Percentiles rank a stretch among this genome's conserved stretches.
Conservation (phyloP, 2,888 invertebrate genomes). For the Ennomos quercinarius region DNA sequence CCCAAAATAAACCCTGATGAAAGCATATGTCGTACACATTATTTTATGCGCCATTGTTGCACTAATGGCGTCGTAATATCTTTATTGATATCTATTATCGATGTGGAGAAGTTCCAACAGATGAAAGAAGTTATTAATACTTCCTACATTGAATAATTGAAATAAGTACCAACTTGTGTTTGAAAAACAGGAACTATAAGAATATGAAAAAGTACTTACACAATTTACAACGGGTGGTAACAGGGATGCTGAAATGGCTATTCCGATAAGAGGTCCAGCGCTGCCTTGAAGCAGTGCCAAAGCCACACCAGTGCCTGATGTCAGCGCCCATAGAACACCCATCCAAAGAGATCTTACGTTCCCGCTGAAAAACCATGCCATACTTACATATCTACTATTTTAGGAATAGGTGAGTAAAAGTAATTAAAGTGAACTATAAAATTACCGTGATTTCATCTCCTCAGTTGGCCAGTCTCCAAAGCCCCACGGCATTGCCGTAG, state of each 20-base stretch:
- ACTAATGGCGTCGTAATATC: conserved; percentile 15
- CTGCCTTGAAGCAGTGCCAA: conserved; percentile 94
- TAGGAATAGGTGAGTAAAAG: neutral
- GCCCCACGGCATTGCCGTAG: conserved; percentile 91
- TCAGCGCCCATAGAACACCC: conserved; percentile 90
- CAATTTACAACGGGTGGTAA: conserved; percentile 95
- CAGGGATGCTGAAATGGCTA: conserved; percentile 95
- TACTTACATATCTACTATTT: neutral
- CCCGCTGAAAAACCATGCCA: conserved; percentile 78
- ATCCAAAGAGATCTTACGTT: conserved; percentile 90
- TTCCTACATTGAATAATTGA: no score
- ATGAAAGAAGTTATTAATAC: no score
- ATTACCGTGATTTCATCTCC: conserved; percentile 91
- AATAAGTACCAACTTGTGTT: no score
- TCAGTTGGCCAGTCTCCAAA: conserved; percentile 91
- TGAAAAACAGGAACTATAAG: no score
- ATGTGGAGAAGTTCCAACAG: neutral
- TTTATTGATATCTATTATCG: conserved; percentile 1
- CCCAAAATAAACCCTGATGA: conserved; percentile 90
- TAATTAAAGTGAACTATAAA: conserved; percentile 5
- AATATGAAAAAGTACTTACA: conserved; percentile 77
- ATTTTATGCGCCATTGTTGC: conserved; percentile 25
- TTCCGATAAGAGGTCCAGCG: conserved; percentile 93
- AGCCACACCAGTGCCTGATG: conserved; percentile 92
- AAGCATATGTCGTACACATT: conserved; percentile 14